A percentile compares a stretch with the other conserved stretches of the same genome.
Evolutionary conservation across 2,113 vertebrate genomes (phyloP).

Genomic region (Datnioides undecimradiatus): DNA sequence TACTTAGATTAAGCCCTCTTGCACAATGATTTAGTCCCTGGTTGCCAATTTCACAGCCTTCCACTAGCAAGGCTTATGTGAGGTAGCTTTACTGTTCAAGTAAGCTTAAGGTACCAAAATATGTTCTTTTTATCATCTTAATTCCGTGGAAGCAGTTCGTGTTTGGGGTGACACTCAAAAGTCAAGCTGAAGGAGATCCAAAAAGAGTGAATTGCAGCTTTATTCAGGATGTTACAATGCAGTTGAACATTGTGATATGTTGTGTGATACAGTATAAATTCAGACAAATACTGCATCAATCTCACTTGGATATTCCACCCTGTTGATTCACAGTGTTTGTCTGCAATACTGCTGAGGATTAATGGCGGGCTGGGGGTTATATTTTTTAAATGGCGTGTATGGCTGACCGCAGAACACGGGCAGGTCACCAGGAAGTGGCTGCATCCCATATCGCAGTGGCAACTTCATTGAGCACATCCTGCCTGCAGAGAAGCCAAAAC

Average conservation of each 20-base stretch:
- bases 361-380: neutral
- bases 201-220: conserved; percentile 21
- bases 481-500: conserved; percentile 60
- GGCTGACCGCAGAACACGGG: neutral
- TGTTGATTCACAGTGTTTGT: conserved; percentile 7
- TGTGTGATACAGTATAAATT: too few relatives aligned
- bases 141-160: neutral
- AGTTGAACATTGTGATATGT: too few relatives aligned
- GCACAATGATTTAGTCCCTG: conserved; percentile 41
- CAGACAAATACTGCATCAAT: too few relatives aligned
- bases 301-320: neutral
- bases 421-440: conserved; percentile 70
- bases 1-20: conserved; percentile 41
- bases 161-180: neutral
- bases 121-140: neutral
- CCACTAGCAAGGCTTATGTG: neutral
- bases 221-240: too few relatives aligned
- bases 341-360: neutral
- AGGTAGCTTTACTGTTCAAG: neutral
- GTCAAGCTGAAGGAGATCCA: neutral
- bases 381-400: conserved; percentile 8
- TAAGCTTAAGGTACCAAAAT: neutral
- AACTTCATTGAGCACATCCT: conserved; percentile 67
- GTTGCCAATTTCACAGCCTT: conserved; percentile 29
- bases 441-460: conserved; percentile 50